Conservation (phyloP, 2,888 invertebrate species). For the Cosmorhoe ocellata region DNA sequence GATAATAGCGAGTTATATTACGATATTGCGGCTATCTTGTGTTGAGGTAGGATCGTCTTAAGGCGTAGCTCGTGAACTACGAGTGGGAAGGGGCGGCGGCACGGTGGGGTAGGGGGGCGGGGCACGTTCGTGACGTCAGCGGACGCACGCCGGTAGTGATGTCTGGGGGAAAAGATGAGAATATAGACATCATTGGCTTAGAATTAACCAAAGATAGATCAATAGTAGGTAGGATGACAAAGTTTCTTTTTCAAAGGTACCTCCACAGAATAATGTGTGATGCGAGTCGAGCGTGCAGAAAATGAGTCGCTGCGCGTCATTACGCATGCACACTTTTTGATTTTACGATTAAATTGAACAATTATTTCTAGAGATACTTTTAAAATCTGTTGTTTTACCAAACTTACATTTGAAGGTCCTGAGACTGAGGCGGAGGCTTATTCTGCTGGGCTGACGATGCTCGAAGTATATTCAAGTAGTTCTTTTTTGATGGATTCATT, state of each 20-base stretch:
- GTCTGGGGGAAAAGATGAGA: slow-evolving; percentile 7
- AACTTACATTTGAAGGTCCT: slow-evolving; percentile 1
- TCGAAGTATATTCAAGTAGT: neutral
- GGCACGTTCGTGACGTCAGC: slow-evolving; percentile 33
- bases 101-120: slow-evolving; percentile 44
- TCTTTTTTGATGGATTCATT: slow-evolving; percentile 14
- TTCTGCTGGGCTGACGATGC: slow-evolving; percentile 4
- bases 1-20: neutral
- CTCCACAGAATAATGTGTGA: too few species aligned
- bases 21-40: slow-evolving; percentile 38
- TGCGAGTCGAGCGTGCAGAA: too few species aligned
- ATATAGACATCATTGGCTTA: too few species aligned
- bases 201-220: too few species aligned
- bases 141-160: slow-evolving; percentile 50
- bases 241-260: too few species aligned
- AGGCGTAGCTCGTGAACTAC: slow-evolving; percentile 68
- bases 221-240: neutral
- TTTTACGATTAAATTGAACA: too few species aligned
- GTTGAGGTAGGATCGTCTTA: slow-evolving; percentile 36
- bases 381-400: too few species aligned
- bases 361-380: too few species aligned
- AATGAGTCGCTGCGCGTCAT: too few species aligned
- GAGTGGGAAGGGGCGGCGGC: slow-evolving; percentile 71
- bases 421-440: neutral
- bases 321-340: too few species aligned